Conservation (phyloP, 2,888 invertebrate species). For the Callyntrura guangdongensis region DNA sequence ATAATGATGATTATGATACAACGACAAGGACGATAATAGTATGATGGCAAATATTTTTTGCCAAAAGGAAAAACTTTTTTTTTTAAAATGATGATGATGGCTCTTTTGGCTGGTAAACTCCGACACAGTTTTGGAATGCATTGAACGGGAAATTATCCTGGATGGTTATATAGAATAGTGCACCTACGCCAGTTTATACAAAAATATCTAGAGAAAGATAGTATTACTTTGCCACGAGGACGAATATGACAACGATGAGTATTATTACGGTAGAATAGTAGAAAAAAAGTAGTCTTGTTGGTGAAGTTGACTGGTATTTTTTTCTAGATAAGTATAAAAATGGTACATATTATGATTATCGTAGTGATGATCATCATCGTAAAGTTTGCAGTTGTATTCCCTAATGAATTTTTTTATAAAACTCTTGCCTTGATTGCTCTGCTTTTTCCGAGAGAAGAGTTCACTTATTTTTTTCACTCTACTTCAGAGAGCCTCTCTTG, state of each 20-base stretch:
- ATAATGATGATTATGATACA: no score
- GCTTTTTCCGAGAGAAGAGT: background rate
- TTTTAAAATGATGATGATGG: background rate
- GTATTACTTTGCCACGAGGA: no score
- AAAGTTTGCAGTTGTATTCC: slow-evolving; percentile 53
- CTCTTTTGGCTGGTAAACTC: background rate
- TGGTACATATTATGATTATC: slow-evolving; percentile 32
- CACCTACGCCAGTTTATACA: background rate
- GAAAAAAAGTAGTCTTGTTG: background rate
- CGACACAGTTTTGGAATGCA: slow-evolving; percentile 2
- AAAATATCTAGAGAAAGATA: no score
- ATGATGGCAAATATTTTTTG: slow-evolving; percentile 19
- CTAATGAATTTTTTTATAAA: slow-evolving; percentile 57
- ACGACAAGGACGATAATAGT: background rate
- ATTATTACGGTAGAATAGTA: background rate
- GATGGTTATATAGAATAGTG: background rate
- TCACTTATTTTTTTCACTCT: background rate
- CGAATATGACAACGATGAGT: background rate
- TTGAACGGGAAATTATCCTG: background rate
- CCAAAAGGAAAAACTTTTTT: background rate
- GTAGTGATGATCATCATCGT: slow-evolving; percentile 53
- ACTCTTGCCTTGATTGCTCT: slow-evolving; percentile 43
- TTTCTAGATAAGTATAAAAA: no score
- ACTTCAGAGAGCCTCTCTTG: no score
- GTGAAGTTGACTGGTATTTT: background rate